Percentiles rank a stretch among this genome's conserved stretches.
Evolutionary conservation across 2,113 vertebrate species (phyloP).

Genomic region (Panurus biarmicus): DNA sequence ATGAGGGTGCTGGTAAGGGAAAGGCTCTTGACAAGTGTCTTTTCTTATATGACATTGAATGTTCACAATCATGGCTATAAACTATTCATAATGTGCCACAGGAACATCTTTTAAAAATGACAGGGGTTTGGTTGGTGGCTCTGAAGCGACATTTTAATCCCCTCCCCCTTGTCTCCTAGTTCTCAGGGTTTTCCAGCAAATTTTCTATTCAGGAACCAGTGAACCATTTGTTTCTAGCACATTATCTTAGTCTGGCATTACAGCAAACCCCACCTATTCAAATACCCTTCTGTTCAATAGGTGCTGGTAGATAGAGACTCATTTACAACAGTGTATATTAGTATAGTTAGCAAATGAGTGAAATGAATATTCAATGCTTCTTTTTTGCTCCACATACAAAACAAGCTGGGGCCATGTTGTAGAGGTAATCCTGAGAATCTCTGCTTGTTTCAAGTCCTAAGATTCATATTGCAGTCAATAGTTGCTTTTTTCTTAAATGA

Average conservation of each 20-base stretch:
- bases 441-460: background rate
- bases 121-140: background rate
- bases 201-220: background rate
- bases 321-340: conserved; percentile 6
- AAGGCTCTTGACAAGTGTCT: conserved; percentile 76
- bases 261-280: conserved; percentile 17
- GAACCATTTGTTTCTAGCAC: conserved; percentile 31
- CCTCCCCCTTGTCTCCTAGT: background rate
- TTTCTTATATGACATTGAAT: conserved; percentile 65
- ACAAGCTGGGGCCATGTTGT: background rate
- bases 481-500: conserved; percentile 30
- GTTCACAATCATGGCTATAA: conserved; percentile 41
- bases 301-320: background rate
- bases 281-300: conserved; percentile 24
- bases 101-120: conserved; percentile 42
- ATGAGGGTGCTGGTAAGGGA: conserved; percentile 78
- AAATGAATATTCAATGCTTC: conserved; percentile 39
- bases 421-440: conserved; percentile 3
- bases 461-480: conserved; percentile 23
- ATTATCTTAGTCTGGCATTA: conserved; percentile 21
- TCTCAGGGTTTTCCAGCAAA: background rate
- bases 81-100: conserved; percentile 5
- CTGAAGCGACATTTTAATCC: conserved; percentile 5
- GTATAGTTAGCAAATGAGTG: conserved; percentile 4
- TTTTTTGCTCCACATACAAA: background rate